Base-by-base conservation (phyloP, 2,797 vertebrate genomes). In the Phrynocephalus vlangalii region DNA sequence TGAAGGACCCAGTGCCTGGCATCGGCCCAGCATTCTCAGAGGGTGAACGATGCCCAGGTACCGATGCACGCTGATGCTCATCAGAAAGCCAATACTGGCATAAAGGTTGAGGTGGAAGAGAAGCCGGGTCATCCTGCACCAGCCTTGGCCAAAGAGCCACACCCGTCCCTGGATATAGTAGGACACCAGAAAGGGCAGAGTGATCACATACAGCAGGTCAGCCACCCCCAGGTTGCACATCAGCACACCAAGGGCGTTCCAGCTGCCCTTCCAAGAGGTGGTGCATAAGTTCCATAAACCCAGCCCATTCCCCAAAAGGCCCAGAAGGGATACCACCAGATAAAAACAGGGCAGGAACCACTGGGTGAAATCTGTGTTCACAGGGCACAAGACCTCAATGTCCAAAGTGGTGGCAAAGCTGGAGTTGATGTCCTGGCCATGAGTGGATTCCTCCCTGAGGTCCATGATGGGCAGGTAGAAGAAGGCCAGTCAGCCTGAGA, bases 101-200 rank as follows among this genome's bases (percentile, higher is more conserved):
- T 98, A 98, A 11, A 98, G 95, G 91, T 98, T 98, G 82, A 98
- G 89, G 89, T 98, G 97, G 92, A 98, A 98, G 83, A 97, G 96
- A 84, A 96, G 94, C 22, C 97, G 93, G 1, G 97, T 97, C 78
- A 97, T 11, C 52, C 94, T 96, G 95, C 98, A 98, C 93, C 97
- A 97, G 2, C 33, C 20, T 2, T 88, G 91, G 11, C 97, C 97
- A 1, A 98, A 98, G n/a, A 60, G 9, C 98, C 97, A 98, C 0
- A 0, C 1, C 0, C 92, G 95, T 56, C 72, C 70, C 0, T 0
- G 77, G 20, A 86, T 91, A 91, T 98, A 98, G 91, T 98, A 98
- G 71, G 92, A 86, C 86, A 98, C 94, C 16, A 98, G 95, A 90
- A 98, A 98, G 0, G 97, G 97, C 93, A 98, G 93, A 0, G 97